Base-by-base conservation (phyloP, 2,888 invertebrate genomes). In the Hydrotaea diabolus region DNA sequence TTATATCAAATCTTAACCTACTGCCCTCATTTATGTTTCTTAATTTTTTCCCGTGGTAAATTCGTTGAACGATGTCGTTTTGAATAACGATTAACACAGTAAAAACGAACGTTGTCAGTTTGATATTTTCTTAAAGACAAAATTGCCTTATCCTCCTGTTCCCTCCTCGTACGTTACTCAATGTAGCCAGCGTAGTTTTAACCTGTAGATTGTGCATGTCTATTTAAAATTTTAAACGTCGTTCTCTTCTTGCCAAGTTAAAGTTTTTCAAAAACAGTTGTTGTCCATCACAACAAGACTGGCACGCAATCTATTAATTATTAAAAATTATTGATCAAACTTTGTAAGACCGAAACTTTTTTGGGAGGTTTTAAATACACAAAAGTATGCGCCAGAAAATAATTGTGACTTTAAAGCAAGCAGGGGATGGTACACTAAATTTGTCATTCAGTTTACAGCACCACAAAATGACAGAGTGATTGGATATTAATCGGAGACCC, bases 241-340 rank as follows among this genome's bases (percentile, higher is more conserved):
- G 39, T 66, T 66, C 0, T 69, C 19, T 13, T 11, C 13, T 46
- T 23, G 19, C n/a, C 8, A 7, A 43, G 21, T 13, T 11, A 19
- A 43, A n/a, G 69, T 69, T 66, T 66, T 79, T 79, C 15, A 9
- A 75, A 79, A 80, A 82, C 66, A 81, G 78, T 82, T 84, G 86
- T 86, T 86, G 86, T 86, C 86, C 86, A 86, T 85, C 85, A 86
- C 80, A 81, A 80, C 53, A 17, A 69, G 77, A 69, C 69, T 7
- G 46, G 39, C 86, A 87, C 82, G 87, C 86, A 86, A 87, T 80
- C 82, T 86, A 81, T 87, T 86, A 86, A 86, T 86, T 87, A 85
- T 82, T 83, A 80, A 86, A 88, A 86, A 85, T 86, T 91, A 91
- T 90, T 88, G 90, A 90, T 91, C 90, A 91, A 90, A 90, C 90